These are phyloP conservation scores for Eupsilia transversa DNA, from an alignment of 2,888 invertebrate species.

Conservation along the genomic window DNA sequence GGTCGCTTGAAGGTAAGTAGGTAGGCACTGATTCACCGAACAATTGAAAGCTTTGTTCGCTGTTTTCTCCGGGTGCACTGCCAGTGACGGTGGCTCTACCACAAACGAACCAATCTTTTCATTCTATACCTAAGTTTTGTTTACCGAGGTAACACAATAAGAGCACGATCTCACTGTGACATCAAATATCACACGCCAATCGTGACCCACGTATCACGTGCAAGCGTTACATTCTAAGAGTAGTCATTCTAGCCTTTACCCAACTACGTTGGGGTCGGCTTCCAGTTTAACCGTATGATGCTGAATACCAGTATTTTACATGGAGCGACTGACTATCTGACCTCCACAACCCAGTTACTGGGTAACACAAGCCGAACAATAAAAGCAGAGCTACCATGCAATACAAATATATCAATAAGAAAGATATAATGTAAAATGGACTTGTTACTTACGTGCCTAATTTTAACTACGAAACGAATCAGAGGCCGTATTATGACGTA, in stretches of 20 bases:
- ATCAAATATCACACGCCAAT: not conserved
- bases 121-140: not conserved
- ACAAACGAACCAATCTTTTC: not conserved
- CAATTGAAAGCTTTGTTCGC: constrained; percentile 6
- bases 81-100: not conserved
- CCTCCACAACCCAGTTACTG: not conserved
- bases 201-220: not conserved
- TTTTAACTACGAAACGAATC: not conserved
- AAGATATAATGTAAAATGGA: not conserved
- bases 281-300: not conserved
- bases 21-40: not conserved
- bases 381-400: constrained; percentile 1
- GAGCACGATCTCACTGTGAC: not conserved
- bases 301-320: not conserved
- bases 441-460: not conserved
- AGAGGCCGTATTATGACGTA: no score
- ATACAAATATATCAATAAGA: not conserved
- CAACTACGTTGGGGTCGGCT: no score
- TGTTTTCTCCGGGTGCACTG: not conserved
- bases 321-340: not conserved
- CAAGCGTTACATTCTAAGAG: no score
- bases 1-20: not conserved
- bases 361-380: not conserved
- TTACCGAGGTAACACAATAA: not conserved
- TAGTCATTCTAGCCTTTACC: not conserved